Evolutionary conservation across 2,888 invertebrate genomes (phyloP).

Genomic region (Sesamia inferens): DNA sequence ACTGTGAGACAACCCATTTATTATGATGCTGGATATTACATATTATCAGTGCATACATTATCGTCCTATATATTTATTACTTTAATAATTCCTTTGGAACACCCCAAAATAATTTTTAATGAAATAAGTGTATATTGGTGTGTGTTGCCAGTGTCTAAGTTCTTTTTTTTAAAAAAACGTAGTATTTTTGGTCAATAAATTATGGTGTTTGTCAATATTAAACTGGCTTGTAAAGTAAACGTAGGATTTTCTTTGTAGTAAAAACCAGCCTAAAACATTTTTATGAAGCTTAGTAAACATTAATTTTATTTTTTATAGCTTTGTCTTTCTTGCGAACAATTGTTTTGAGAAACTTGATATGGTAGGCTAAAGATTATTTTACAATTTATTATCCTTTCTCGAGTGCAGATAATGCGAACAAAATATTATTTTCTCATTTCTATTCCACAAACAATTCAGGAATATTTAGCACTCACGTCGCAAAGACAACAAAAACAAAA

Average conservation of each 20-base stretch:
- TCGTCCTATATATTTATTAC: slow-evolving; percentile 38
- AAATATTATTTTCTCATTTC: slow-evolving; percentile 22
- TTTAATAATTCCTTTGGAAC: slow-evolving; percentile 35
- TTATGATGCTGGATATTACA: slow-evolving; percentile 63
- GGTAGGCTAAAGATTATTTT: slow-evolving; percentile 17
- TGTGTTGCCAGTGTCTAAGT: slow-evolving; percentile 36
- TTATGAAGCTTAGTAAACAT: slow-evolving; percentile 2
- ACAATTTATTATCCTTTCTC: slow-evolving; percentile 18
- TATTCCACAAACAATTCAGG: slow-evolving; percentile 39
- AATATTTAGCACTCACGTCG: slow-evolving; percentile 49
- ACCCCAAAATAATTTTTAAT: no score
- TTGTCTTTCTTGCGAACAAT: slow-evolving; percentile 7
- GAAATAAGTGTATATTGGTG: neutral
- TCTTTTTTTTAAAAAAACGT: slow-evolving; percentile 18
- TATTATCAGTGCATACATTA: slow-evolving; percentile 58
- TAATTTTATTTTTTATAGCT: slow-evolving; percentile 25
- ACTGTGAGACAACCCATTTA: slow-evolving; percentile 58
- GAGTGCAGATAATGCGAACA: neutral
- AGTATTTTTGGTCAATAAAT: slow-evolving; percentile 37
- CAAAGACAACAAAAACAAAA: slow-evolving; percentile 37
- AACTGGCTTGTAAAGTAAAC: slow-evolving; percentile 25
- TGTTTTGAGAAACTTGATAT: slow-evolving; percentile 18
- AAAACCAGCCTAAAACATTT: slow-evolving; percentile 15
- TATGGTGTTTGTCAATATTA: slow-evolving; percentile 25
- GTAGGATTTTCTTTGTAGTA: neutral